Percentiles rank a stretch among this genome's conserved stretches.
Conservation (phyloP, 35 echinoderm and acorn worm species). For the Heliocidaris tuberculata region DNA sequence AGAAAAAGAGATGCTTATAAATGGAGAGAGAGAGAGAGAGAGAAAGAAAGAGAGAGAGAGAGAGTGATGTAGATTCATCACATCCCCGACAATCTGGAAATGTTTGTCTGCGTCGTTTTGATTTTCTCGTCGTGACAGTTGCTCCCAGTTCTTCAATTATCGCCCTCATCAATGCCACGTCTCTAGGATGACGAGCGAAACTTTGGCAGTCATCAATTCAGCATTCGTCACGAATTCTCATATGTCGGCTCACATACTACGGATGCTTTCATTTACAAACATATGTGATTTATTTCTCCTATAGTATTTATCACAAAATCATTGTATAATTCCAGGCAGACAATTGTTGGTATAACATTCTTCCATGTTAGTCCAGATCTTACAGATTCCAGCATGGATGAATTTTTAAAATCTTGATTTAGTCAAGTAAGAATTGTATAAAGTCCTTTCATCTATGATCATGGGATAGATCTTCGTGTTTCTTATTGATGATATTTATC, state of each 20-base stretch:
- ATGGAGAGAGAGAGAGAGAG: no score
- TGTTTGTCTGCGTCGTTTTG: conserved; percentile 5
- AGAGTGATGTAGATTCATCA: background rate
- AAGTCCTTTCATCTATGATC: no score
- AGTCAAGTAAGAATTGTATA: no score
- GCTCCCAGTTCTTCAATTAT: conserved; percentile 27
- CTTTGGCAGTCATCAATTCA: background rate
- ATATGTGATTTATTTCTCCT: background rate
- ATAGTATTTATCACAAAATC: background rate
- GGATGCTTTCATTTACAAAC: conserved; percentile 5
- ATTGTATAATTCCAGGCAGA: background rate
- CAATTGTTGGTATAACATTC: background rate
- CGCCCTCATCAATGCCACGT: conserved; percentile 26
- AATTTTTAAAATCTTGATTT: background rate
- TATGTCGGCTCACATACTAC: background rate
- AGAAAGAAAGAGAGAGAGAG: background rate
- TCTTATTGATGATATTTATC: no score
- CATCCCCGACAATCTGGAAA: background rate
- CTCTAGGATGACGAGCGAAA: background rate
- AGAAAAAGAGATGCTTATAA: no score
- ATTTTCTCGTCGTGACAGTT: conserved; percentile 31
- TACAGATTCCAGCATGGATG: background rate
- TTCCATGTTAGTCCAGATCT: background rate
- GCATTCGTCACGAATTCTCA: background rate
- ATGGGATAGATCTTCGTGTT: no score